Conservation (phyloP, 1,140 invertebrate genomes). For the Trichomalopsis sarcophagae region DNA sequence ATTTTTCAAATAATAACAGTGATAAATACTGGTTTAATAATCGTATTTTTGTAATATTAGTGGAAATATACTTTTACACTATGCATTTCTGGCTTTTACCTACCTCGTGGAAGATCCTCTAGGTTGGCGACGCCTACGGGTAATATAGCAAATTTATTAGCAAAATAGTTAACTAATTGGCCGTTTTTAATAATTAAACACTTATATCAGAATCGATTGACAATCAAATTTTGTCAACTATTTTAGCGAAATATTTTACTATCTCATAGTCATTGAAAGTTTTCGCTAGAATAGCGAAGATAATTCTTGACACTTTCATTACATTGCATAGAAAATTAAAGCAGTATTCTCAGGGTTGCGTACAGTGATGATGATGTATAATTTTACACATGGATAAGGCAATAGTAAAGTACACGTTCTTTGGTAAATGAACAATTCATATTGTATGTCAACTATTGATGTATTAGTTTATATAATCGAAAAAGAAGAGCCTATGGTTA, state of each 20-base stretch:
- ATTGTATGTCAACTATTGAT: too few relatives aligned
- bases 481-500: too few relatives aligned
- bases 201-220: not conserved
- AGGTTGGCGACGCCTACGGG: constrained; percentile 41
- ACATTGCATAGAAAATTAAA: too few relatives aligned
- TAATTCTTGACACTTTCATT: not conserved
- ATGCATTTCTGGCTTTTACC: constrained; percentile 49
- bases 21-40: constrained; percentile 13
- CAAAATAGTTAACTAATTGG: constrained; percentile 12
- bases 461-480: too few relatives aligned
- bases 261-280: not conserved
- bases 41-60: constrained; percentile 41
- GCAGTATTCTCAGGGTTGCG: too few relatives aligned
- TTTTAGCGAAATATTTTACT: constrained; percentile 13
- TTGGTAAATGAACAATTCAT: too few relatives aligned
- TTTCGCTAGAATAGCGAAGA: not conserved
- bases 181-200: not conserved
- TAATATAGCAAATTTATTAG: constrained; percentile 39
- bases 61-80: constrained; percentile 30
- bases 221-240: not conserved
- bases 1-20: not conserved
- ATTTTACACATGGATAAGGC: too few relatives aligned
- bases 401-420: too few relatives aligned
- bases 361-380: too few relatives aligned
- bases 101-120: constrained; percentile 46